Evolutionary conservation across 2,797 vertebrate species (phyloP).

Genomic region (Centroberyx gerrardi): DNA sequence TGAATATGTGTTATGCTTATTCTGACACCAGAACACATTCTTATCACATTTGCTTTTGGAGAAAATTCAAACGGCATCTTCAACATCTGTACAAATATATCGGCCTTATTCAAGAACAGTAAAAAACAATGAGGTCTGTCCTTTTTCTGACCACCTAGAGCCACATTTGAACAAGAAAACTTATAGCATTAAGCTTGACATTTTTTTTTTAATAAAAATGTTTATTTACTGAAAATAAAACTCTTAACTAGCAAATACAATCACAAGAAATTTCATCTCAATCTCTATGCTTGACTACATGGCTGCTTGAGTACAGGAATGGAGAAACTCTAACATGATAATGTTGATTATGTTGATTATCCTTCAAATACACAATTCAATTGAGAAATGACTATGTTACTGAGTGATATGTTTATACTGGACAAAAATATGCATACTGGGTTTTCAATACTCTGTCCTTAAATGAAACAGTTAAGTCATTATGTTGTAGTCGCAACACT

Average conservation of each 20-base stretch:
- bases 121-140: slow-evolving; percentile 69
- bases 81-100: slow-evolving; percentile 73
- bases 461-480: slow-evolving; percentile 61
- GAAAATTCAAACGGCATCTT: slow-evolving; percentile 74
- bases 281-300: slow-evolving; percentile 23
- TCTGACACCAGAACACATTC: slow-evolving; percentile 75
- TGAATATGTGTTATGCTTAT: slow-evolving; percentile 78
- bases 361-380: slow-evolving; percentile 65
- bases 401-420: slow-evolving; percentile 57
- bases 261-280: slow-evolving; percentile 46
- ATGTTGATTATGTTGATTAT: slow-evolving; percentile 28
- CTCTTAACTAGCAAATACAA: slow-evolving; percentile 70
- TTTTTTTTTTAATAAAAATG: slow-evolving; percentile 59
- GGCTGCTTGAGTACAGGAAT: slow-evolving; percentile 39
- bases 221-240: slow-evolving; percentile 82
- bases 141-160: slow-evolving; percentile 72
- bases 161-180: slow-evolving; percentile 55
- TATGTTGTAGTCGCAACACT: slow-evolving; percentile 45
- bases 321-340: slow-evolving; percentile 32
- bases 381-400: slow-evolving; percentile 35
- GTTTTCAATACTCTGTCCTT: slow-evolving; percentile 54
- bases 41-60: slow-evolving; percentile 82
- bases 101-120: slow-evolving; percentile 59
- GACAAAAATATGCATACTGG: slow-evolving; percentile 45
- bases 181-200: slow-evolving; percentile 45